Conservation (phyloP, 2,113 vertebrate genomes). For the Psilopsiagon aurifrons region DNA sequence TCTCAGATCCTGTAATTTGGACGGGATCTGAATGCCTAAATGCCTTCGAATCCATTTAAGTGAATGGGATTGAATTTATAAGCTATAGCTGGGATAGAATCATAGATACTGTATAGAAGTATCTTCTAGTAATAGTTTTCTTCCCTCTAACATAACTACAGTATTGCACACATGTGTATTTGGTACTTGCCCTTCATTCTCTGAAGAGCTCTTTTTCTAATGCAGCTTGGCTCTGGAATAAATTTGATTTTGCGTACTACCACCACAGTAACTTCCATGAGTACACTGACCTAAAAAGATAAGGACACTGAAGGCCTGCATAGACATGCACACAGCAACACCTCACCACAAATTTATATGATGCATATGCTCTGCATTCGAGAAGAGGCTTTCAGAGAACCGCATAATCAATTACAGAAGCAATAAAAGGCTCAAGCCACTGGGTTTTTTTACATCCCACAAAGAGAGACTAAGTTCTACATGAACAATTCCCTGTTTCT, state of each 20-base stretch:
- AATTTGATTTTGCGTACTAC: not conserved
- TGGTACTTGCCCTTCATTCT: not conserved
- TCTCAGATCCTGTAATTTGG: not conserved
- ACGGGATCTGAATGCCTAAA: not conserved
- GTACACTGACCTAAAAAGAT: not conserved
- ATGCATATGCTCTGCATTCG: fast-evolving
- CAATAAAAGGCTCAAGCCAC: not conserved
- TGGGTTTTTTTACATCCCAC: not conserved
- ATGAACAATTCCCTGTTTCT: not conserved
- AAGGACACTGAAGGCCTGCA: not conserved
- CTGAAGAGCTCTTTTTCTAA: not conserved
- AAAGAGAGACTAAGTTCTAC: not conserved
- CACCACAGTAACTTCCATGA: not conserved
- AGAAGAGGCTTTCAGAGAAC: not conserved
- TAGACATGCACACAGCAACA: not conserved
- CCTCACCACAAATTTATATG: fast-evolving
- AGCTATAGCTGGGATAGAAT: no score
- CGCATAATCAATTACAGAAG: not conserved
- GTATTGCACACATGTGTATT: fast-evolving
- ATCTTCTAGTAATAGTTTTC: not conserved
- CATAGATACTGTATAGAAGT: no score
- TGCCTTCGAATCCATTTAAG: not conserved
- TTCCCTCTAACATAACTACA: not conserved
- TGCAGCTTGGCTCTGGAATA: not conserved
- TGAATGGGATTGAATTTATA: no score